Conservation (phyloP, 2,797 vertebrate species). For the Vespertilio murinus region DNA sequence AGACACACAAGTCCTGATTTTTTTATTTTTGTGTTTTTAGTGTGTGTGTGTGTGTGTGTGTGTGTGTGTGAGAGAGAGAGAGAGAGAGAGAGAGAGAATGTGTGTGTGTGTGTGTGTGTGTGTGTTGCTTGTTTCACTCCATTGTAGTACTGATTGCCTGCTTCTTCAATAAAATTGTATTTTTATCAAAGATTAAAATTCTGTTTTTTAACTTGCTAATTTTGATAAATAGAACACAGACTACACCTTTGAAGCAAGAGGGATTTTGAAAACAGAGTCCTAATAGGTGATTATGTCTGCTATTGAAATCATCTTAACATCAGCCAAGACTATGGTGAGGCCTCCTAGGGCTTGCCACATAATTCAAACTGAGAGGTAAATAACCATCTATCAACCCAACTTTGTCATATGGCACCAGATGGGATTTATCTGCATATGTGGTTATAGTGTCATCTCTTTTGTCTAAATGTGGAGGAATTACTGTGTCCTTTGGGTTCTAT, state of each 20-base stretch:
- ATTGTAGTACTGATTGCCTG: too few relatives aligned
- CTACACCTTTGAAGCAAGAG: neutral
- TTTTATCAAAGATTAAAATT: too few relatives aligned
- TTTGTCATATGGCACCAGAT: accelerated
- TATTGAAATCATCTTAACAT: neutral
- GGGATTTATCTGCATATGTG: neutral
- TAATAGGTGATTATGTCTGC: neutral
- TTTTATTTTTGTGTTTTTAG: neutral
- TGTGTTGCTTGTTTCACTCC: too few relatives aligned
- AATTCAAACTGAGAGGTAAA: neutral
- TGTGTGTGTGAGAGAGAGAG: too few relatives aligned
- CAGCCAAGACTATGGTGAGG: too few relatives aligned
- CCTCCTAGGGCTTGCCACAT: accelerated
- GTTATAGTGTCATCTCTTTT: accelerated
- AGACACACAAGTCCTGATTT: neutral
- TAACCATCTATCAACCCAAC: neutral
- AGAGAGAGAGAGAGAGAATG: too few relatives aligned
- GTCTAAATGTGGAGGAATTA: neutral
- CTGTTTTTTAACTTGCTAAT: neutral
- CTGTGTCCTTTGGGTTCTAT: neutral
- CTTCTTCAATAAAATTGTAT: neutral
- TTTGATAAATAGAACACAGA: neutral
- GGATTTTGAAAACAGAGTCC: neutral
- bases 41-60: neutral
- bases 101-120: neutral